phyloP scores from a whole-genome alignment of 2,797 vertebrate genomes.

The Premnoplex brunnescens region DNA sequence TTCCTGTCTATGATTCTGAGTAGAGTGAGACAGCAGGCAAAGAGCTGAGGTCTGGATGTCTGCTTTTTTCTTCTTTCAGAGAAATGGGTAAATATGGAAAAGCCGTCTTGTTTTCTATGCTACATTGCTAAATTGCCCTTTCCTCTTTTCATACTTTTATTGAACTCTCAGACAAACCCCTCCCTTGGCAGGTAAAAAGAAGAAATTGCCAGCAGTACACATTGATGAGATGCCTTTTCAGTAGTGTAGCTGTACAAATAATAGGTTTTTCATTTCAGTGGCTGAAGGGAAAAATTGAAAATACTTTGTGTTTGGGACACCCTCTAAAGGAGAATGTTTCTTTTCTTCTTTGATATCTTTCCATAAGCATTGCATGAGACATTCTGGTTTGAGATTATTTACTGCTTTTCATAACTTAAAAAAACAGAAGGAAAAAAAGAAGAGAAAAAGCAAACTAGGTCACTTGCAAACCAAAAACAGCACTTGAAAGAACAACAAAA shows the following conservation, averaged over 20 bases:
- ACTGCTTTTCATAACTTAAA: neutral
- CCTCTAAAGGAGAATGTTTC: conserved; percentile 6
- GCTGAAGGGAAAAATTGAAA: conserved; percentile 1
- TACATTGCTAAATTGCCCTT: neutral
- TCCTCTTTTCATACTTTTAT: neutral
- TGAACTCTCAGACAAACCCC: neutral
- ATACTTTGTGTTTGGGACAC: conserved; percentile 39
- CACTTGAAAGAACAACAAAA: neutral
- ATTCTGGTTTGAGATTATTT: conserved; percentile 21
- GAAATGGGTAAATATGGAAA: neutral
- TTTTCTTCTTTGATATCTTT: conserved; percentile 39
- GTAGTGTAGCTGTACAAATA: conserved; percentile 14
- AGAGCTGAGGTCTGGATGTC: neutral
- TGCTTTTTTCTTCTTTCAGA: neutral
- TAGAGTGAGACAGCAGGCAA: neutral
- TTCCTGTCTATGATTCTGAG: neutral
- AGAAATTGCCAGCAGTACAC: neutral
- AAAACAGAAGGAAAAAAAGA: neutral
- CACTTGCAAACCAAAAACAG: neutral
- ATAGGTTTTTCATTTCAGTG: conserved; percentile 29
- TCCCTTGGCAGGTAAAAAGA: conserved; percentile 37
- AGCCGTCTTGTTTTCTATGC: neutral
- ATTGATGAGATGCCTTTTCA: neutral
- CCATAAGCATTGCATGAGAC: neutral
- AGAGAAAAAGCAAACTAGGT: conserved; percentile 7